These are phyloP conservation scores for Siniperca obscura DNA, from an alignment of 2,797 vertebrate species.

Conservation along the genomic window DNA sequence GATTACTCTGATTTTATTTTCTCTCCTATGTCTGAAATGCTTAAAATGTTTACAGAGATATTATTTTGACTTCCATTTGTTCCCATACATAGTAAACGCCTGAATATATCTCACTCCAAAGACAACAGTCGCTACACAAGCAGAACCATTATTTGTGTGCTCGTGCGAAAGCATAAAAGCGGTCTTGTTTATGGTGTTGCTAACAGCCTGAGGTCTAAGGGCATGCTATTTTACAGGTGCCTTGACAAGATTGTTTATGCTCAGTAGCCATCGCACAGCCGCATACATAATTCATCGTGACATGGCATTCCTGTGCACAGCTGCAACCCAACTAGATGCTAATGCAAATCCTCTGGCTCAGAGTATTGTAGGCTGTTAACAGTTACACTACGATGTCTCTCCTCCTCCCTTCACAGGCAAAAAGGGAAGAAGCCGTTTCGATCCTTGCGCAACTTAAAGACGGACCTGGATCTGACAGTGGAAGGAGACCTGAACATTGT, in stretches of 20 bases:
- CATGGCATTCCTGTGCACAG: slow-evolving; percentile 49
- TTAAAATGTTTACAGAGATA: background rate
- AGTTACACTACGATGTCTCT: background rate
- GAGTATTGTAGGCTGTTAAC: slow-evolving; percentile 34
- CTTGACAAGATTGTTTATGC: slow-evolving; percentile 64
- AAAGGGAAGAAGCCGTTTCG: slow-evolving; percentile 97
- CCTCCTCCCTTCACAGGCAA: slow-evolving; percentile 84
- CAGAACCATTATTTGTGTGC: slow-evolving; percentile 28
- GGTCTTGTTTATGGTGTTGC: slow-evolving; percentile 47
- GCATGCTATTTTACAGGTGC: slow-evolving; percentile 65
- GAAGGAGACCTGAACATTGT: slow-evolving; percentile 97
- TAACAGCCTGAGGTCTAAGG: slow-evolving; percentile 63
- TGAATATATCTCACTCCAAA: slow-evolving; percentile 13
- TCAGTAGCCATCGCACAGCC: slow-evolving; percentile 49
- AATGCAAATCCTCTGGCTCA: slow-evolving; percentile 54
- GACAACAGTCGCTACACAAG: slow-evolving; percentile 28
- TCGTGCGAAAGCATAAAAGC: slow-evolving; percentile 40
- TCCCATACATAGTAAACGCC: background rate
- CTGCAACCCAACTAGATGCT: slow-evolving; percentile 57
- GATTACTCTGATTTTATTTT: background rate
- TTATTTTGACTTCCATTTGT: background rate
- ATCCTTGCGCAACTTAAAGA: slow-evolving; percentile 93
- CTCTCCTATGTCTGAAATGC: background rate
- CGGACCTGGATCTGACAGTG: slow-evolving; percentile 92
- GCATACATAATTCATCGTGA: slow-evolving; percentile 73